Evolutionary conservation across 2,113 vertebrate species (phyloP).

Genomic region (Calypte anna): DNA sequence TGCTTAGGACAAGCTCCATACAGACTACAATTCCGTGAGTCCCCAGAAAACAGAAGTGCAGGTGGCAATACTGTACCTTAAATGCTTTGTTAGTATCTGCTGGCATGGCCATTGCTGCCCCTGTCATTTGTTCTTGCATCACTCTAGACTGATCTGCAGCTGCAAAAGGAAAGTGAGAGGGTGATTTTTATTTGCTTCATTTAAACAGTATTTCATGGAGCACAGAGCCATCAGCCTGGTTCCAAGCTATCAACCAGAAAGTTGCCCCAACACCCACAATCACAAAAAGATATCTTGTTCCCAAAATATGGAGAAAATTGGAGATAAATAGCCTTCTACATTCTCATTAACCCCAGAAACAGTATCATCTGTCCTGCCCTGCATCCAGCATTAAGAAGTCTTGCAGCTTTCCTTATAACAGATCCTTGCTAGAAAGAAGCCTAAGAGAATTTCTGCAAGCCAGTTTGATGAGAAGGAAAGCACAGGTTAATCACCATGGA

Average conservation of each 20-base stretch:
- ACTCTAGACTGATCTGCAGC: slow-evolving; percentile 97
- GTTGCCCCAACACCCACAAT: background rate
- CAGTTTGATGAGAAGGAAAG: background rate
- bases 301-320: background rate
- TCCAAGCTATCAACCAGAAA: background rate
- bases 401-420: background rate
- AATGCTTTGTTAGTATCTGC: slow-evolving; percentile 99
- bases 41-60: background rate
- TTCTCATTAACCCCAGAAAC: background rate
- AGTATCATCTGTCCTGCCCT: background rate
- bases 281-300: background rate
- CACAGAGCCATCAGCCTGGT: background rate
- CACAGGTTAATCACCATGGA: background rate
- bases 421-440: background rate
- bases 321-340: background rate
- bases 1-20: background rate
- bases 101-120: slow-evolving; percentile 98
- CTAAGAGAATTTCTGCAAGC: background rate
- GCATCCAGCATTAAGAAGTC: background rate
- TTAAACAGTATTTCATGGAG: background rate
- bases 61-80: slow-evolving; percentile 82
- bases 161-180: slow-evolving; percentile 47
- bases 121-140: slow-evolving; percentile 99
- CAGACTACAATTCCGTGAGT: background rate
- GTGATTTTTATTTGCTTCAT: background rate